Base-by-base conservation (phyloP, 2,888 invertebrate genomes). In the Phaedon cochleariae region DNA sequence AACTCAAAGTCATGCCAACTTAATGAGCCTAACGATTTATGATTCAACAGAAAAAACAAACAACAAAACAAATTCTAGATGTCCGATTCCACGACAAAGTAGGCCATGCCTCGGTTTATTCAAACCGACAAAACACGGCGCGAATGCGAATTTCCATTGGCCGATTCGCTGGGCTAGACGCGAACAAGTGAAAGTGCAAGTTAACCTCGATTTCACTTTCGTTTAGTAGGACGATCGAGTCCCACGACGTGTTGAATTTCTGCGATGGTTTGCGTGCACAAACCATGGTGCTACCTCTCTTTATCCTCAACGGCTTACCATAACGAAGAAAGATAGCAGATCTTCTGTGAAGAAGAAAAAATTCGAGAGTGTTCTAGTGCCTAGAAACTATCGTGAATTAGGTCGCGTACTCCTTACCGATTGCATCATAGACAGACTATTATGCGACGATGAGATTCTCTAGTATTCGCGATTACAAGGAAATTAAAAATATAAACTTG, bases 161-260 rank as follows among this genome's bases (percentile, higher is more conserved):
- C 74, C 74, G 80, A 72, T 77, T 77, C 73, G 79, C 77, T 76
- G 80, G 81, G 81, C 82, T 83, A 83, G 82, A 83, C 82, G 79
- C 78, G 79, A 81, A 82, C 80, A 82, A 83, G 82, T 84, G 83
- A 83, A 84, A 83, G 83, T 83, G 83, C 81, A 83, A 83, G 80
- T 79, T 83, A 83, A 83, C 83, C 84, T 83, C 83, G 83, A 83
- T 84, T 84, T 84, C 84, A 84, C 83, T 84, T 84, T 84, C 83
- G 81, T 84, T 83, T 84, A 82, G 83, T 84, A 84, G 83, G 83
- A 83, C 84, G 83, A 82, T 77, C 81, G 82, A 82, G 83, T 83
- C 83, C 83, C 83, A 83, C 83, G 82, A 82, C 80, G 78, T 77
- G 75, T 73, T 76, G 69, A 75, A 74, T 76, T 80, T 78, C 75